Evolutionary conservation across 2,797 vertebrate genomes (phyloP).

Genomic region (Manis crassicaudata): DNA sequence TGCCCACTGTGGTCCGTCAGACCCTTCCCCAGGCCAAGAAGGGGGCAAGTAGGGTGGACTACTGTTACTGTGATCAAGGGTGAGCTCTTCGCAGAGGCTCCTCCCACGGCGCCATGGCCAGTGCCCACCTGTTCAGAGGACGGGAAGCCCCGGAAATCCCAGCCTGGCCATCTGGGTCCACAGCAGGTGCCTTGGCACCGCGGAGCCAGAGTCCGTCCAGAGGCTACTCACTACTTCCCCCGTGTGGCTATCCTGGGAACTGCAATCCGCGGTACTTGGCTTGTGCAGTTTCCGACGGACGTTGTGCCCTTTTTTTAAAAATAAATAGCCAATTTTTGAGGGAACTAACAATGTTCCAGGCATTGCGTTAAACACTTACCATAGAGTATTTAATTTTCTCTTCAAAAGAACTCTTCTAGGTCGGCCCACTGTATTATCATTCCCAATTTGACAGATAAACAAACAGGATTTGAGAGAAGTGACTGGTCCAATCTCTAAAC

Average conservation of each 20-base stretch:
- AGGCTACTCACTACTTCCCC: constrained; percentile 61
- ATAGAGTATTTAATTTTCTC: background rate
- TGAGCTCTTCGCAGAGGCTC: background rate
- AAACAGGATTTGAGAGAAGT: background rate
- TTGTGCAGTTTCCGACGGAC: background rate
- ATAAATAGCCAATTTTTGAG: background rate
- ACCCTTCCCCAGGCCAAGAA: background rate
- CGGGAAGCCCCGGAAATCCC: constrained; percentile 72
- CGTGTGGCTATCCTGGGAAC: constrained; percentile 56
- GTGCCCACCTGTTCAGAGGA: constrained; percentile 68
- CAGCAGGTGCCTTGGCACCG: constrained; percentile 56
- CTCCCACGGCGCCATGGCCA: constrained; percentile 9
- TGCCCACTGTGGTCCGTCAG: background rate
- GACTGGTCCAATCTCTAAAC: background rate
- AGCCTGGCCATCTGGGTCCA: constrained; percentile 64
- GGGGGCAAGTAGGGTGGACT: background rate
- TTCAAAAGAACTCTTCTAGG: background rate
- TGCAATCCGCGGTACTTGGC: background rate
- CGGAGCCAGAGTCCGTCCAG: background rate
- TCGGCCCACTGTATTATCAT: background rate
- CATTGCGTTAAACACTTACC: background rate
- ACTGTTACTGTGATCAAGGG: background rate
- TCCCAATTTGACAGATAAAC: background rate
- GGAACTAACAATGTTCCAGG: background rate
- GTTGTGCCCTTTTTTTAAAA: background rate